Percentiles rank a stretch among this genome's conserved stretches.
phyloP scores from a whole-genome alignment of 1,140 invertebrate genomes.

The Lepidurus arcticus region DNA sequence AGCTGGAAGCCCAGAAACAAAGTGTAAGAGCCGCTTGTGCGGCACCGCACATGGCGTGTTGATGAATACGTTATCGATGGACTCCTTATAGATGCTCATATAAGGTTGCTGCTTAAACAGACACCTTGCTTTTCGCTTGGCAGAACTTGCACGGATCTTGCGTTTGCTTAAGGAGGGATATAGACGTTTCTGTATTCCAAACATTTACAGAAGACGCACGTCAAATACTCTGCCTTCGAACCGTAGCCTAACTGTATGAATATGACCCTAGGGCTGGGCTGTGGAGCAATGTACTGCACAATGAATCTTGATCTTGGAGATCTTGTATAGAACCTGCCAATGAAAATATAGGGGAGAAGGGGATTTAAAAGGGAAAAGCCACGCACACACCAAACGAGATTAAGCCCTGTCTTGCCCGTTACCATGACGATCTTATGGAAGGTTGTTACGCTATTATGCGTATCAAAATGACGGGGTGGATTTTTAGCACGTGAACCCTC shows the following conservation, averaged over 20 bases:
- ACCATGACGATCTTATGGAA: slow-evolving; percentile 14
- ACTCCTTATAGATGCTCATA: background rate
- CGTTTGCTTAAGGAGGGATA: too few species aligned
- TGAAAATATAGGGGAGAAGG: background rate
- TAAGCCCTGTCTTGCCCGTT: background rate
- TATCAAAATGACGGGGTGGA: slow-evolving; percentile 14
- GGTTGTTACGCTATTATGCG: background rate
- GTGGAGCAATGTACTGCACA: background rate
- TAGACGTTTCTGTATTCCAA: too few species aligned
- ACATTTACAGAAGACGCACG: too few species aligned
- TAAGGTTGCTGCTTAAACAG: background rate
- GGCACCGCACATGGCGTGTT: slow-evolving; percentile 11
- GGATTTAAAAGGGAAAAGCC: background rate
- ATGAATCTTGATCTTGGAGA: background rate
- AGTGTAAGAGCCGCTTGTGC: background rate
- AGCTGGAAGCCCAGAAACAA: background rate
- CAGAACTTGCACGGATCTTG: too few species aligned
- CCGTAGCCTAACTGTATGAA: background rate
- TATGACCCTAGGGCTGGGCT: background rate
- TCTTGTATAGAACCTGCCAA: background rate
- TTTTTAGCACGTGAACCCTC: slow-evolving; percentile 15
- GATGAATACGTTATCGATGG: slow-evolving; percentile 1
- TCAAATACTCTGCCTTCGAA: too few species aligned
- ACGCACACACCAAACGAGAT: background rate
- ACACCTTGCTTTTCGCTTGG: background rate